These are phyloP conservation scores for Eufriesea mexicana DNA, from an alignment of 1,140 invertebrate genomes.

Conservation along the genomic window DNA sequence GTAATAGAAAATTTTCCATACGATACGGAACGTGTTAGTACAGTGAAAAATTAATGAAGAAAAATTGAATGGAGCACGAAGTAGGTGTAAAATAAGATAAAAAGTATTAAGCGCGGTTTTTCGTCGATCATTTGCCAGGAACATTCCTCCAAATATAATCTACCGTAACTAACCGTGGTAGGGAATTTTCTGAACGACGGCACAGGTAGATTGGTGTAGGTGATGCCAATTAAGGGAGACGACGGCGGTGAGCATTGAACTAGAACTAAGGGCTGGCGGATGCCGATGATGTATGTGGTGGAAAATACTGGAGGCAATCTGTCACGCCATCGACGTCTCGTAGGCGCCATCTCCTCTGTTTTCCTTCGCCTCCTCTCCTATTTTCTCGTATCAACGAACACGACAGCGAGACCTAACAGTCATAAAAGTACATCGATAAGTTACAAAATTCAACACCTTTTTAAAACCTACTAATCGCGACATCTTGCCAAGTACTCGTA, in stretches of 20 bases:
- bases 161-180: slow-evolving; percentile 30
- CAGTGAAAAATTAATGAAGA: background rate
- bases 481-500: too few relatives aligned
- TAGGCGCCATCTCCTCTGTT: slow-evolving; percentile 53
- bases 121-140: slow-evolving; percentile 18
- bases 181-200: slow-evolving; percentile 47
- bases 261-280: slow-evolving; percentile 76
- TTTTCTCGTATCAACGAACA: background rate
- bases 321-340: slow-evolving; percentile 79
- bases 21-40: too few relatives aligned
- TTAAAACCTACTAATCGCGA: too few relatives aligned
- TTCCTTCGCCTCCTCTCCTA: slow-evolving; percentile 40
- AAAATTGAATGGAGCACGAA: background rate
- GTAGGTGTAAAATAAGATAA: background rate
- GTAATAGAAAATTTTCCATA: too few relatives aligned
- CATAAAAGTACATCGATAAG: too few relatives aligned
- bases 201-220: slow-evolving; percentile 53
- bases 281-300: slow-evolving; percentile 81
- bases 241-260: slow-evolving; percentile 71
- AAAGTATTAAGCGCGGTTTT: background rate
- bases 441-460: too few relatives aligned
- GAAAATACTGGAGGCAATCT: slow-evolving; percentile 81
- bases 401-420: too few relatives aligned
- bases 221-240: slow-evolving; percentile 78
- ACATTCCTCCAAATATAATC: slow-evolving; percentile 30